These are phyloP conservation scores for Acrossocheilus fasciatus DNA, from an alignment of 2,797 vertebrate species.

Conservation along the genomic window DNA sequence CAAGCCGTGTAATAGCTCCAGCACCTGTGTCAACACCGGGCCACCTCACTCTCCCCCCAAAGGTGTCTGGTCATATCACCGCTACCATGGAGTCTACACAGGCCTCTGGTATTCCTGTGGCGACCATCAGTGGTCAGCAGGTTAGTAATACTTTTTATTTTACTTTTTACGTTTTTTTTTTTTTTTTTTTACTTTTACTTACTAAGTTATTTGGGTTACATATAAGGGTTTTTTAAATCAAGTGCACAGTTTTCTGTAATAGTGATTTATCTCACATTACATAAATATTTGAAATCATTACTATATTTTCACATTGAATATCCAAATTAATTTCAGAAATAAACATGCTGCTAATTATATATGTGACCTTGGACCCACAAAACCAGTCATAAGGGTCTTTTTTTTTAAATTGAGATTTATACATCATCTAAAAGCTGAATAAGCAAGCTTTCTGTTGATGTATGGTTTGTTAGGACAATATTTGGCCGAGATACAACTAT, in stretches of 20 bases:
- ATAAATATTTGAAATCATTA: neutral
- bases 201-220: neutral
- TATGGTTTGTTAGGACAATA: no score
- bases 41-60: conserved; percentile 87
- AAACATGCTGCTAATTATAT: neutral
- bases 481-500: no score
- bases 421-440: no score
- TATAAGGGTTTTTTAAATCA: neutral
- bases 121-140: conserved; percentile 98
- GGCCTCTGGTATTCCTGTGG: conserved; percentile 92
- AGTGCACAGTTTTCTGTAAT: neutral
- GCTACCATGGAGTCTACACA: conserved; percentile 93
- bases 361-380: no score
- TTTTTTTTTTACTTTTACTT: neutral
- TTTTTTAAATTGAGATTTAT: no score
- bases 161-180: neutral
- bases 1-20: conserved; percentile 96
- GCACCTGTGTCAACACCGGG: conserved; percentile 89
- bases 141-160: conserved; percentile 70
- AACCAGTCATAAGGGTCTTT: no score
- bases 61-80: conserved; percentile 92
- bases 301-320: neutral
- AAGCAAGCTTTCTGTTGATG: no score
- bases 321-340: neutral
- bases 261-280: neutral